These are phyloP conservation scores for Panthera tigris DNA, from an alignment of 2,113 vertebrate genomes.

Conservation along the genomic window DNA sequence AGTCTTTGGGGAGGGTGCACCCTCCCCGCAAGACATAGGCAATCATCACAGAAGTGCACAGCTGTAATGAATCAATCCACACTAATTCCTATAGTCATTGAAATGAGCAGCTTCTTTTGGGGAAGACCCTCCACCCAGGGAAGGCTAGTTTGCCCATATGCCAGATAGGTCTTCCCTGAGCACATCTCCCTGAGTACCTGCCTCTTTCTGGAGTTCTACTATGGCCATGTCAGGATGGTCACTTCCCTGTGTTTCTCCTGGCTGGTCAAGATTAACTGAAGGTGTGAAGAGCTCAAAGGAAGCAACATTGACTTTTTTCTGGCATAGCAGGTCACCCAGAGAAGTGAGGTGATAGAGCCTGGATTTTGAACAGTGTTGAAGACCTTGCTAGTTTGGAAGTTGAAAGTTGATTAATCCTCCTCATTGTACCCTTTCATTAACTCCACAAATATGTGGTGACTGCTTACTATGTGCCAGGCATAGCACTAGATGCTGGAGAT, in stretches of 20 bases:
- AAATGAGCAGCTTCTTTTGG: background rate
- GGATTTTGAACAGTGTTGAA: background rate
- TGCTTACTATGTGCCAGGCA: accelerated
- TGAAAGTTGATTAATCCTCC: background rate
- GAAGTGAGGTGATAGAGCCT: background rate
- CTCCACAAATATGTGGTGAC: background rate
- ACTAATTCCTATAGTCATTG: background rate
- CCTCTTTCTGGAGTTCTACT: background rate
- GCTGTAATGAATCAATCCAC: background rate
- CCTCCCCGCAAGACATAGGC: background rate
- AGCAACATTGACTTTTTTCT: background rate
- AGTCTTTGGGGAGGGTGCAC: background rate
- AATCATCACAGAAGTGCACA: background rate
- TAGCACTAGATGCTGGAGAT: background rate
- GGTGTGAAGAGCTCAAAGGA: background rate
- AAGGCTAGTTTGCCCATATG: background rate
- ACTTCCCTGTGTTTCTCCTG: background rate
- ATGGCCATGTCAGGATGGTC: no score
- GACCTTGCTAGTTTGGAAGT: background rate
- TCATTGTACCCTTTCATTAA: background rate
- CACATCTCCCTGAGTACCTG: background rate
- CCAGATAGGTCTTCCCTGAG: background rate
- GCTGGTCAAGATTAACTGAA: background rate
- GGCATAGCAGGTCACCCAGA: background rate
- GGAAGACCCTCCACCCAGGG: background rate